Evolutionary conservation across 1,140 invertebrate genomes (phyloP).

Genomic region (Drosophila gunungcola): DNA sequence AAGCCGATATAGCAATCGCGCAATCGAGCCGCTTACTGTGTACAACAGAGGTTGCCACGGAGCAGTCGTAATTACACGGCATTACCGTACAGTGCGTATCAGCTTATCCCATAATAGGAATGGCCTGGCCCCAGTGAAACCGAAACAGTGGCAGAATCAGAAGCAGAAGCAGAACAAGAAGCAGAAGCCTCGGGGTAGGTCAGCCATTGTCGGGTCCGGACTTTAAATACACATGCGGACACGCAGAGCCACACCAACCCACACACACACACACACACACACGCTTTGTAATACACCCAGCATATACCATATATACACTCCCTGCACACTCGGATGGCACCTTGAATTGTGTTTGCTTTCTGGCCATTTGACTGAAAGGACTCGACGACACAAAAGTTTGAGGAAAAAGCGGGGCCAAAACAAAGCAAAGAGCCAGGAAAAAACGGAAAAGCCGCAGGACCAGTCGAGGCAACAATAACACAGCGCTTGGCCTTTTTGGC

Average conservation of each 20-base stretch:
- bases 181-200: slow-evolving; percentile 20
- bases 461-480: slow-evolving; percentile 18
- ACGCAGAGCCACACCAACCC: slow-evolving; percentile 4
- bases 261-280: neutral
- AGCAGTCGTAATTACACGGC: slow-evolving; percentile 25
- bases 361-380: slow-evolving; percentile 61
- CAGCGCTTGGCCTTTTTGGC: slow-evolving; percentile 60
- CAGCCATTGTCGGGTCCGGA: slow-evolving; percentile 23
- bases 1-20: slow-evolving; percentile 19
- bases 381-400: slow-evolving; percentile 51
- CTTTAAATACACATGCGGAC: slow-evolving; percentile 42
- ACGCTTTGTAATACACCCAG: too few relatives aligned
- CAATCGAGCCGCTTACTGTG: neutral
- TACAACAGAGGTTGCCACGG: slow-evolving; percentile 17
- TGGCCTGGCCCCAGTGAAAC: neutral
- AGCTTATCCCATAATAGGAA: slow-evolving; percentile 26
- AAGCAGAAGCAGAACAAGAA: neutral
- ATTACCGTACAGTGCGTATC: slow-evolving; percentile 34
- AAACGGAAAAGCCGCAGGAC: slow-evolving; percentile 33
- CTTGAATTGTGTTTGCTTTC: slow-evolving; percentile 62
- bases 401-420: neutral
- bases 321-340: slow-evolving; percentile 7
- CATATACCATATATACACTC: neutral
- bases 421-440: neutral
- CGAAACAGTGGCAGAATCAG: too few relatives aligned